Conservation (phyloP, 1,140 invertebrate genomes). For the Psix sp. region DNA sequence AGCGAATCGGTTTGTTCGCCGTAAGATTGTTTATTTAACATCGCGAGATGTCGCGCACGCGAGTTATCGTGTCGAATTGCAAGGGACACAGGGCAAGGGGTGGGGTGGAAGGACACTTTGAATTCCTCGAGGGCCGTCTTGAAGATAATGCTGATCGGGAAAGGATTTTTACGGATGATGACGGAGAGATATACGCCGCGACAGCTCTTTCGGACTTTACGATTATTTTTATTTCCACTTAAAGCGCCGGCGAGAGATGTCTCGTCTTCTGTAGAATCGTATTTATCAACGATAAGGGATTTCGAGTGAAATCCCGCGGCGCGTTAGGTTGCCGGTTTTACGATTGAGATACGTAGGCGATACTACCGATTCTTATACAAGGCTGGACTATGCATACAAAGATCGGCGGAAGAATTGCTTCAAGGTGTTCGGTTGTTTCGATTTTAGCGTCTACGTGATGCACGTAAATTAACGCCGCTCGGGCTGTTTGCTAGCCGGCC, state of each 20-base stretch:
- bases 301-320: constrained; percentile 60
- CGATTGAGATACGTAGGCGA: constrained; percentile 61
- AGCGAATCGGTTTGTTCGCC: constrained; percentile 16
- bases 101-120: constrained; percentile 50
- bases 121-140: constrained; percentile 17
- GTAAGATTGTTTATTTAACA: constrained; percentile 36
- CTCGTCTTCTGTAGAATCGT: constrained; percentile 54
- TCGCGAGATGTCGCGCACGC: constrained; percentile 17
- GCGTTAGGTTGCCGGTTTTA: constrained; percentile 63
- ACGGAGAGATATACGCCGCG: constrained; percentile 35
- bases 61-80: constrained; percentile 68
- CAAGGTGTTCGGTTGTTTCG: too few relatives aligned
- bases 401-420: constrained; percentile 39
- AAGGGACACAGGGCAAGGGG: constrained; percentile 26
- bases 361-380: constrained; percentile 51
- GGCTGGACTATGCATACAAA: constrained; percentile 58
- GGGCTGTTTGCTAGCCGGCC: too few relatives aligned
- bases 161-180: constrained; percentile 37
- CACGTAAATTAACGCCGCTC: constrained; percentile 38
- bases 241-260: constrained; percentile 56
- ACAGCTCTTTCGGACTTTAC: constrained; percentile 60
- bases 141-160: constrained; percentile 52
- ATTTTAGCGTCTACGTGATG: constrained; percentile 32
- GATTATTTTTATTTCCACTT: constrained; percentile 67
- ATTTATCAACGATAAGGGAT: constrained; percentile 67